Base-by-base conservation (phyloP, 2,888 invertebrate genomes). In the Ctenicera cuprea region DNA sequence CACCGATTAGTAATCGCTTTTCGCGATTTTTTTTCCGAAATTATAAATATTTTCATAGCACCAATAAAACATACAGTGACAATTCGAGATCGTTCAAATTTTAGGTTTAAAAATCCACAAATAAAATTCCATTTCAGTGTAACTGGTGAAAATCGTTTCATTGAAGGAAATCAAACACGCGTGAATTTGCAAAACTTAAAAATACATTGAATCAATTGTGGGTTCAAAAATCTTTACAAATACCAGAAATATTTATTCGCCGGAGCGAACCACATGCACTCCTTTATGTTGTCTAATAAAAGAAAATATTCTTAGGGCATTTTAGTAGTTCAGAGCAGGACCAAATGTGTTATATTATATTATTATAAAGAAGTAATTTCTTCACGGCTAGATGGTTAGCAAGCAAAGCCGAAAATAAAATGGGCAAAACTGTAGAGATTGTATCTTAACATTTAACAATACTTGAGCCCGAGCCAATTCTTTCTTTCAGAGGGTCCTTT, bases 311-410 rank as follows among this genome's bases (percentile, higher is more conserved):
- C 74, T 74, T 74, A 74, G 71, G 62, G 71, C 66, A 70, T 74
- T 74, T 71, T 71, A 71, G 48, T 45, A 50, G 54, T 57, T 52
- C 11, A 57, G 57, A 67, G 48, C 50, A 64, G 71, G 70, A 33
- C 65, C 70, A 75, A 85, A 85, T 83, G 86, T 85, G 85, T 86
- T 86, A 86, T 85, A 86, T 86, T 86, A 86, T 86, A 85, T 86
- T 86, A 85, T 85, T 86, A 86, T 86, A 86, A 86, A 87, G 86
- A 86, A 87, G 85, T 86, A 87, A 87, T 87, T 87, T 86, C 86
- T 86, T 86, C 84, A 87, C 85, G 87, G 84, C 82, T 85, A 85
- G 85, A 86, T 86, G 86, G 86, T 85, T 84, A 83, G 83, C 82
- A 82, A 84, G 82, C 81, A 83, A 84, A 84, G 81, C 82, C 83